phyloP scores from a whole-genome alignment of 2,797 vertebrate species.

The Strix occidentalis region DNA sequence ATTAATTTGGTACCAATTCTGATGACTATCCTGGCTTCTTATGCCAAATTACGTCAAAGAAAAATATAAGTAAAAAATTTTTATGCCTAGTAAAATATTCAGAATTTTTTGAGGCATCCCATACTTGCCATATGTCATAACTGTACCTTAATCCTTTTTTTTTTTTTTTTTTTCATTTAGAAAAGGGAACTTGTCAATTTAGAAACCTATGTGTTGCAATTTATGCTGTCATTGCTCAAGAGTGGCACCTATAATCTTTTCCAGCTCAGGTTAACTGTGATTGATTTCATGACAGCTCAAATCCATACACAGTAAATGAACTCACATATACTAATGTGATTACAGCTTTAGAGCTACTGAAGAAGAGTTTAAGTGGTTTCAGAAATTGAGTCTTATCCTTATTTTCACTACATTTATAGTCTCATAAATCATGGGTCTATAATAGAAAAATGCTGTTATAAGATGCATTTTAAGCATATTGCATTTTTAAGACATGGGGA shows the following conservation, averaged over 20 bases:
- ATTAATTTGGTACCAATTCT: neutral
- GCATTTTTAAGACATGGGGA: neutral
- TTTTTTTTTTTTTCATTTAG: neutral
- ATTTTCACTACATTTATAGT: constrained; percentile 32
- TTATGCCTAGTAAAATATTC: neutral
- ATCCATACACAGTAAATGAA: constrained; percentile 38
- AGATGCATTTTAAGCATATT: constrained; percentile 22
- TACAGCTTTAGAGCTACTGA: constrained; percentile 13
- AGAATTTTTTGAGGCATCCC: neutral
- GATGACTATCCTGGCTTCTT: neutral
- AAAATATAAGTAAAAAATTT: neutral
- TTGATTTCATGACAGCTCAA: constrained; percentile 27
- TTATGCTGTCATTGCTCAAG: neutral
- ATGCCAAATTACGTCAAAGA: neutral
- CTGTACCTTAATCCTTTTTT: neutral
- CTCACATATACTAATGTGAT: neutral
- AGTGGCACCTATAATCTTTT: neutral
- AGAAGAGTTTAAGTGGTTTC: constrained; percentile 27
- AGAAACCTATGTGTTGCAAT: neutral
- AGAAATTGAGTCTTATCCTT: neutral
- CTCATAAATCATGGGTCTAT: neutral
- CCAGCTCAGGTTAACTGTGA: neutral
- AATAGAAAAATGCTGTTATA: constrained; percentile 24
- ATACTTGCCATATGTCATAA: neutral
- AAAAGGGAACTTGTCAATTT: neutral